Base-by-base conservation (phyloP, 2,888 invertebrate species). In the Erannis defoliaria region DNA sequence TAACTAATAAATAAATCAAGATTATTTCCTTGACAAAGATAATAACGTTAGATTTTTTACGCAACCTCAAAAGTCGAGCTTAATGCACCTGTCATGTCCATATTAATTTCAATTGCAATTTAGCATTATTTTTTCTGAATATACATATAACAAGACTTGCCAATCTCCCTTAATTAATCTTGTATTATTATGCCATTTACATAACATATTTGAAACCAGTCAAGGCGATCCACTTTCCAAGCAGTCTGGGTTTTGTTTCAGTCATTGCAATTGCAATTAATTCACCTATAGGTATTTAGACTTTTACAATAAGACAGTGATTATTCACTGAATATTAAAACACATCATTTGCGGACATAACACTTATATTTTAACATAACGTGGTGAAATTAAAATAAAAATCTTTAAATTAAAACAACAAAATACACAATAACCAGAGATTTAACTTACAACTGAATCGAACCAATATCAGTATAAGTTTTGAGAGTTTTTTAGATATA, bases 361-460 rank as follows among this genome's bases (percentile, higher is more conserved):
- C 91, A 90, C 89, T 89, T 91, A 88, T 91, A 90, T 89, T 92
- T 84, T 84, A 89, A 91, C 84, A 87, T 91, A 92, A 92, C 90
- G 82, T 87, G 85, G 86, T 89, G 87, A 85, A 87, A 84, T 86
- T 88, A 88, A 86, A 91, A 92, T 92, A 92, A 93, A 93, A 86
- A 88, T 90, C 87, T 90, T 90, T 88, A 91, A 92, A 91, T 89
- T 88, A 93, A 90, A 90, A 90, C 90, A 92, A 92, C 80, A 80
- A 83, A 86, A 86, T 85, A 86, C 80, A 83, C 78, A 83, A 79
- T 77, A 76, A 72, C 68, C 65, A 68, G 64, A 65, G 55, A 68
- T 66, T 56, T 62, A 65, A 42, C 45, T 60, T 48, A 56, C 31
- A 55, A 55, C 51, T 29, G 42, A 26, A 55, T 46, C 18, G 50